Base-by-base conservation (phyloP, 2,888 invertebrate species). In the Octonoba sinensis region DNA sequence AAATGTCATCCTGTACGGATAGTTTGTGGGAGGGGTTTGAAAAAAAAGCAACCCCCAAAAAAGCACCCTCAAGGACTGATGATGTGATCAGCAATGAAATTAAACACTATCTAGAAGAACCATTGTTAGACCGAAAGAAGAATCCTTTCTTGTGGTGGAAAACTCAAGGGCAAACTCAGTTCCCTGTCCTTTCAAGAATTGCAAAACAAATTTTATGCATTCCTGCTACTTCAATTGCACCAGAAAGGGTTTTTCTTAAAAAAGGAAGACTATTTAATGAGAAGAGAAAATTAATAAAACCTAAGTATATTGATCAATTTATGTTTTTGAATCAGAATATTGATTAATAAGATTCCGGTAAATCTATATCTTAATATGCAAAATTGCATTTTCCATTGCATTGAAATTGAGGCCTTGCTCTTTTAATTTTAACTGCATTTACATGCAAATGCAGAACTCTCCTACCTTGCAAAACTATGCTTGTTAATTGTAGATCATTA, bases 11-110 rank as follows among this genome's bases (percentile, higher is more conserved):
- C 27, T 76, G 59, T 47, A 82, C 82, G 0, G 82, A 82, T 60
- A 82, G 82, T 49, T 51, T 82, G 2, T 82, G 82, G 82, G 82
- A 82, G 56, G 76, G 82, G 3, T 82, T 82, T 67, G 82, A 82
- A 20, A 65, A 69, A 16, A 82, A 82, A 62, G 82, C 82, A 13
- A 82, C 67, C 0, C 82, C 82, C 0, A 82, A 82, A 27, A 82
- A 82, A 46, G 82, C 69, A 0, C 71, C 76, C 18, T 57, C 72
- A 8, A 62, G 67, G 20, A 36, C 82, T 6, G 72, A 82, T 46
- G 82, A 82, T 11, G 67, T 82, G 20, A 59, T 82, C 11, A 76
- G 27, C 16, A 72, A 44, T 67, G 82, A 82, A 47, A 75, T 82
- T 12, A 82, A 82, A 60, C 70, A 76, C 36, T 82, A 76, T 49